A percentile compares a stretch with the other conserved stretches of the same genome.
These are phyloP conservation scores for Pseudomyrmex cubaensis DNA, from an alignment of 1,140 invertebrate species.

Conservation along the genomic window DNA sequence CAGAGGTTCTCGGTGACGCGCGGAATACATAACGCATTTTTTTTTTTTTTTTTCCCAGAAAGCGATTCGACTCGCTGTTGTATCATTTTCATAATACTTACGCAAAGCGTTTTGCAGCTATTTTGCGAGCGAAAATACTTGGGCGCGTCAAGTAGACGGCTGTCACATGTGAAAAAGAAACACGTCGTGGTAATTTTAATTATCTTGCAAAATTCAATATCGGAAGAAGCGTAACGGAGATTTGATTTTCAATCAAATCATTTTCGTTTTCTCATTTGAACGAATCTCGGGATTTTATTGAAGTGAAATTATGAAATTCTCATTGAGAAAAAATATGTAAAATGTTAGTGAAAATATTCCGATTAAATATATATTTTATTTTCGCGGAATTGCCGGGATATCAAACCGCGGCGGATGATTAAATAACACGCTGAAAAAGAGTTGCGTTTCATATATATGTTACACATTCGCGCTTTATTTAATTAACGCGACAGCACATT, in stretches of 20 bases:
- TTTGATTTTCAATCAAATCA: constrained; percentile 43
- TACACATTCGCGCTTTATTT: too few relatives aligned
- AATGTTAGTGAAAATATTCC: constrained; percentile 30
- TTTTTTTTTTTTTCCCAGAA: neutral
- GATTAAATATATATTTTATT: constrained; percentile 45
- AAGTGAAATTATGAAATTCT: constrained; percentile 39
- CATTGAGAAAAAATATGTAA: constrained; percentile 17
- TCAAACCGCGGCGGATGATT: neutral
- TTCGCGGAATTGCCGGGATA: neutral
- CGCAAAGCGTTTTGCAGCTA: neutral
- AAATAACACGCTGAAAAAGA: constrained; percentile 1
- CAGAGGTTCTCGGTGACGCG: neutral
- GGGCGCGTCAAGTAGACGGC: neutral
- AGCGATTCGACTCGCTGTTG: neutral
- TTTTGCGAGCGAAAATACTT: constrained; percentile 14
- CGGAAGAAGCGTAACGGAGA: constrained; percentile 7
- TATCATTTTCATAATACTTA: constrained; percentile 13
- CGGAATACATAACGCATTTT: neutral
- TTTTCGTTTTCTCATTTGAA: neutral
- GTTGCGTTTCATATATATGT: neutral
- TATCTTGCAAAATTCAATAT: constrained; percentile 49
- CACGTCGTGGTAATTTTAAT: constrained; percentile 14
- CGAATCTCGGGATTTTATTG: constrained; percentile 22
- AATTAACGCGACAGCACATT: too few relatives aligned
- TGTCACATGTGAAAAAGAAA: constrained; percentile 11